These are phyloP conservation scores for Steromphala cineraria DNA, from an alignment of 2,888 invertebrate genomes.

Conservation along the genomic window DNA sequence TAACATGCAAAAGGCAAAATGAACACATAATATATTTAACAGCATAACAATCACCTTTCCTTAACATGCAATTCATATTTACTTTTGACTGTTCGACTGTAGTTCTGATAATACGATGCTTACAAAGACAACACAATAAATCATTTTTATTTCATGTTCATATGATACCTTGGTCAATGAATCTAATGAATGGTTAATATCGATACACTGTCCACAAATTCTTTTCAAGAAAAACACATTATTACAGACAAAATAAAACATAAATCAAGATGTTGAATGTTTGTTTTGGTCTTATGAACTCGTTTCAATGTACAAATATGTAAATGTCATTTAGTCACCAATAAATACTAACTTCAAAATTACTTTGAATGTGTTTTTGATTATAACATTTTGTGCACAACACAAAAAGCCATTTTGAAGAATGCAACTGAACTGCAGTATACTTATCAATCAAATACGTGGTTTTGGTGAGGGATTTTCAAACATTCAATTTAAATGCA, in stretches of 20 bases:
- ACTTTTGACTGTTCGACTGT: background rate
- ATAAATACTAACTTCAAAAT: background rate
- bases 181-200: too few relatives aligned
- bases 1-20: constrained; percentile 2
- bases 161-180: background rate
- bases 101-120: background rate
- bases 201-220: too few relatives aligned
- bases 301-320: background rate
- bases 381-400: too few relatives aligned
- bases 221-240: background rate
- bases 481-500: too few relatives aligned
- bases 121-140: too few relatives aligned
- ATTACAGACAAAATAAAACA: background rate
- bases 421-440: too few relatives aligned
- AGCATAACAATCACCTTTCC: background rate
- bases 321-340: background rate
- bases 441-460: too few relatives aligned
- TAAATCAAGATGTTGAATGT: background rate
- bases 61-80: background rate
- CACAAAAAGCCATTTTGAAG: too few relatives aligned
- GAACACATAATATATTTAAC: background rate
- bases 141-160: too few relatives aligned
- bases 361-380: too few relatives aligned
- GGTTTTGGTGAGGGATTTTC: too few relatives aligned
- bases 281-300: background rate